Percentiles rank a stretch among this genome's conserved stretches.
Evolutionary conservation across 2,888 invertebrate genomes (phyloP).

Genomic region (Ethmia dodecea): DNA sequence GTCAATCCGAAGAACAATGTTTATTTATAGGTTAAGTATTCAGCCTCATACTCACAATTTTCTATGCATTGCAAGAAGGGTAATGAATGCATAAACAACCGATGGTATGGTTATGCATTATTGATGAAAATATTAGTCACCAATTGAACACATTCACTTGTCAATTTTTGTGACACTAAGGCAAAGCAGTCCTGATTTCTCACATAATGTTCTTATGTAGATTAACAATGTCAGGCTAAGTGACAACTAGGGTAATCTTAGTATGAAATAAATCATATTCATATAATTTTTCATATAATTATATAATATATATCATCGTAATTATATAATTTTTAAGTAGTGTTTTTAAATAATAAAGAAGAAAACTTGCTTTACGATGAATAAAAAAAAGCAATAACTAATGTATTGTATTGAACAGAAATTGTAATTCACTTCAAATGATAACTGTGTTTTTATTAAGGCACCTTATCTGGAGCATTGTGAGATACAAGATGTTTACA

Average conservation of each 20-base stretch:
- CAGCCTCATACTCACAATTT: slow-evolving; percentile 69
- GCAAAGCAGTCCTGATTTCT: slow-evolving; percentile 52
- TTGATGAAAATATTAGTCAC: slow-evolving; percentile 31
- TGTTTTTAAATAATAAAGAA: too few relatives aligned
- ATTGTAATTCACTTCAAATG: slow-evolving; percentile 24
- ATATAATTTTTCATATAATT: neutral
- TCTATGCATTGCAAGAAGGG: slow-evolving; percentile 51
- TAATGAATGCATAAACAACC: slow-evolving; percentile 29
- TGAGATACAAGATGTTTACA: slow-evolving; percentile 42
- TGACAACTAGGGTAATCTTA: too few relatives aligned
- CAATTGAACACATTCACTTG: slow-evolving; percentile 36
- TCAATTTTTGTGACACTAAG: slow-evolving; percentile 43
- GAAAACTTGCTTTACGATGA: neutral
- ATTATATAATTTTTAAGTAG: too few relatives aligned
- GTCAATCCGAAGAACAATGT: too few relatives aligned
- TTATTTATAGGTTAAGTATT: too few relatives aligned
- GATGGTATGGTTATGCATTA: slow-evolving; percentile 31
- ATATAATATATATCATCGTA: neutral
- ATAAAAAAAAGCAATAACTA: slow-evolving; percentile 5
- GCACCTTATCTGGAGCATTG: slow-evolving; percentile 47
- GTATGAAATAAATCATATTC: too few relatives aligned
- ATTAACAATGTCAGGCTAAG: slow-evolving; percentile 3
- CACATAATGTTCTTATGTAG: slow-evolving; percentile 5
- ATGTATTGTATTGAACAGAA: slow-evolving; percentile 10
- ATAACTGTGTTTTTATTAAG: slow-evolving; percentile 46